Percentiles rank a stretch among this genome's conserved stretches.
Evolutionary conservation across 2,797 vertebrate genomes (phyloP).

Genomic region (Carapus acus): DNA sequence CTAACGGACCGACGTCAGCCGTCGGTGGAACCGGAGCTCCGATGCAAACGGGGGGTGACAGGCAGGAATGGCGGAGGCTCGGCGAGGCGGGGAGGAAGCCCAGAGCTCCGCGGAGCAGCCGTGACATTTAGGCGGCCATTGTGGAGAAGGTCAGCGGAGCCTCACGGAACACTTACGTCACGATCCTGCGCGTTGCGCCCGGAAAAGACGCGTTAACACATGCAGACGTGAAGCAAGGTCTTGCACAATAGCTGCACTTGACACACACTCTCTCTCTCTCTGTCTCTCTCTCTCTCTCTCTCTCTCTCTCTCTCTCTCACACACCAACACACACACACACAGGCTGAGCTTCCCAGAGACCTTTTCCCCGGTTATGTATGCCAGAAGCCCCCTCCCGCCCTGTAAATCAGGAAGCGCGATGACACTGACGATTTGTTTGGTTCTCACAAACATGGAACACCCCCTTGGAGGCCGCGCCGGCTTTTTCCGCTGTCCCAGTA

Average conservation of each 20-base stretch:
- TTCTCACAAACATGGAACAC: constrained; percentile 42
- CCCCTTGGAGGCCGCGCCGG: constrained; percentile 41
- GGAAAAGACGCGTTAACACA: neutral
- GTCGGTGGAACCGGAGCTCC: too few relatives aligned
- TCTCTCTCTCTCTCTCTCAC: too few relatives aligned
- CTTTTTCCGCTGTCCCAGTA: constrained; percentile 34
- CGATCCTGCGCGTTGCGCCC: neutral
- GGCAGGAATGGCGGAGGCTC: too few relatives aligned
- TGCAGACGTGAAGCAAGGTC: neutral
- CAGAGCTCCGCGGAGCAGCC: too few relatives aligned
- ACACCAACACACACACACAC: constrained; percentile 5
- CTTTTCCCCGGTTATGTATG: constrained; percentile 32
- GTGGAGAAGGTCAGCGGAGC: too few relatives aligned
- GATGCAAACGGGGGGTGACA: too few relatives aligned
- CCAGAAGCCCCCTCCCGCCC: constrained; percentile 44
- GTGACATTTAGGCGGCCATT: too few relatives aligned
- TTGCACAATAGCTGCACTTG: constrained; percentile 22
- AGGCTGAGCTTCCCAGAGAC: constrained; percentile 37
- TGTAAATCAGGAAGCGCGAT: constrained; percentile 53
- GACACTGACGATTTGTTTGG: constrained; percentile 51
- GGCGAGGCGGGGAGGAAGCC: too few relatives aligned
- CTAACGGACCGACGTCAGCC: too few relatives aligned
- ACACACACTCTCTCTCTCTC: too few relatives aligned
- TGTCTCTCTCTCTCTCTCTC: too few relatives aligned
- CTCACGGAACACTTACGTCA: too few relatives aligned